Percentiles rank a stretch among this genome's conserved stretches.
Conservation (phyloP, 2,797 vertebrate genomes). For the Pantherophis vulpinus region DNA sequence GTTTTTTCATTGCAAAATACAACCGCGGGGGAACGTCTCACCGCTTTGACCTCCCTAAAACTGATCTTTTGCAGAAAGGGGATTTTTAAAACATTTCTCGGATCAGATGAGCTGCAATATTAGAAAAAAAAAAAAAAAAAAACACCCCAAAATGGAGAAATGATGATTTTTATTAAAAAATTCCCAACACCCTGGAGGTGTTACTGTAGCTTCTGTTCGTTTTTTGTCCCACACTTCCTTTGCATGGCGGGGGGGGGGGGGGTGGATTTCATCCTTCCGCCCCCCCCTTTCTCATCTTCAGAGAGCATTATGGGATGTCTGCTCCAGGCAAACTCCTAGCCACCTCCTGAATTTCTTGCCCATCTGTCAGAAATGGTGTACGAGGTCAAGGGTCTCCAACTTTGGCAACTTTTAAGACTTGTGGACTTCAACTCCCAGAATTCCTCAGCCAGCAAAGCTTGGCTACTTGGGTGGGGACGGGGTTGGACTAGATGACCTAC, state of each 20-base stretch:
- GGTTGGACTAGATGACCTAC: too few species aligned
- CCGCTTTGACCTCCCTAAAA: not conserved
- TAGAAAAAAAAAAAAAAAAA: not conserved
- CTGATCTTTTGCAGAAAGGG: not conserved
- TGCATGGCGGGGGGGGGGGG: not conserved
- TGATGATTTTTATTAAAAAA: not conserved
- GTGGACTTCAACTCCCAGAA: too few species aligned
- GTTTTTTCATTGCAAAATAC: not conserved
- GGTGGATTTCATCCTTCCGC: not conserved
- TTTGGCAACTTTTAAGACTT: too few species aligned
- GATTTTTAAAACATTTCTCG: not conserved
- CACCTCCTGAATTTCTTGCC: not conserved
- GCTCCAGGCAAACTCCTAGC: not conserved
- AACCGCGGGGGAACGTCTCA: fast-evolving
- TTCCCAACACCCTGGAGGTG: not conserved
- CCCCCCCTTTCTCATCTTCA: not conserved
- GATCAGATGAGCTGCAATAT: not conserved
- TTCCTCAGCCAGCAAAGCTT: too few species aligned
- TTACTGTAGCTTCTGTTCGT: not conserved
- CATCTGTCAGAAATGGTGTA: too few species aligned
- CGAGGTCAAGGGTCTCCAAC: too few species aligned
- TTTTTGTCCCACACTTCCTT: not conserved
- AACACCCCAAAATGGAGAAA: not conserved
- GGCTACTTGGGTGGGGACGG: too few species aligned
- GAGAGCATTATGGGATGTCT: not conserved